phyloP scores from a whole-genome alignment of 2,888 invertebrate genomes.

The Lasioglossum calceatum region DNA sequence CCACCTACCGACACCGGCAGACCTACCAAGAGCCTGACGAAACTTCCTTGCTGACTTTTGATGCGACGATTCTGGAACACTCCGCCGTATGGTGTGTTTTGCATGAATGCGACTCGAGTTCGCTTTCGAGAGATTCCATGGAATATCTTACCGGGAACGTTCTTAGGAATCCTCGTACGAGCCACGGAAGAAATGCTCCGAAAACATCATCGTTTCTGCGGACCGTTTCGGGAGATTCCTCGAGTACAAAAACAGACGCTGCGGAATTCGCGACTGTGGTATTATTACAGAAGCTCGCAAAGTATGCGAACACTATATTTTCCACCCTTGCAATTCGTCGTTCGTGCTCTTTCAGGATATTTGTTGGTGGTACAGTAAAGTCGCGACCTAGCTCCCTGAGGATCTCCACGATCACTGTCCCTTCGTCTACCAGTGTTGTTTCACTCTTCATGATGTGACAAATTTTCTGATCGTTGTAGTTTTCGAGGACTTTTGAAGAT shows the following conservation, averaged over 20 bases:
- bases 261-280: background rate
- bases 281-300: background rate
- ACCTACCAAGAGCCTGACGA: slow-evolving; percentile 1
- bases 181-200: background rate
- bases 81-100: background rate
- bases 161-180: background rate
- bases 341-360: background rate
- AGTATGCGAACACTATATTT: background rate
- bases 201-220: background rate
- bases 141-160: slow-evolving; percentile 5
- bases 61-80: slow-evolving; percentile 12
- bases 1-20: background rate
- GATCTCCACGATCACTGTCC: too few species aligned
- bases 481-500: too few species aligned
- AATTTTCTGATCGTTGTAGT: too few species aligned
- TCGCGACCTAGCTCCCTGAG: too few species aligned
- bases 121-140: background rate
- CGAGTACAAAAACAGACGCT: background rate
- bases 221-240: too few species aligned
- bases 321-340: background rate
- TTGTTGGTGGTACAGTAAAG: too few species aligned
- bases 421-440: too few species aligned
- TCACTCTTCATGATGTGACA: too few species aligned
- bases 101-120: background rate
- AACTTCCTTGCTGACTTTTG: slow-evolving; percentile 33